phyloP scores from a whole-genome alignment of 2,113 vertebrate genomes.

The Emydocephalus ijimae region DNA sequence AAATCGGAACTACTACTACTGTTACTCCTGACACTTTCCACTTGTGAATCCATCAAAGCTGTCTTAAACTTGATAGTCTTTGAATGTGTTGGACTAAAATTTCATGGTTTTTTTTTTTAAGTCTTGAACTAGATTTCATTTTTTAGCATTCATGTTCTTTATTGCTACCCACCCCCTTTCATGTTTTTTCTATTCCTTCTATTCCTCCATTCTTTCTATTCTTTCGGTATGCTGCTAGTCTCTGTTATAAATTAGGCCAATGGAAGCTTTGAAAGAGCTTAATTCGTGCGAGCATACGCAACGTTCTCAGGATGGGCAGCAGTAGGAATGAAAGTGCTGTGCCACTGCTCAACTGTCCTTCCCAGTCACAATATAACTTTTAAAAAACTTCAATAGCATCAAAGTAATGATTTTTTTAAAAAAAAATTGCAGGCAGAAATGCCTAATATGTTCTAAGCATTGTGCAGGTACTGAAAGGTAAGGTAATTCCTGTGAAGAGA shows the following conservation, averaged over 20 bases:
- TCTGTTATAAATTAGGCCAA: not conserved
- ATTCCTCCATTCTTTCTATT: not conserved
- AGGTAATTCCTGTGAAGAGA: not conserved
- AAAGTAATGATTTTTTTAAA: not conserved
- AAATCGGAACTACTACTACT: not conserved
- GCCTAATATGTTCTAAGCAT: not conserved
- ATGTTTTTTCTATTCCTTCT: not conserved
- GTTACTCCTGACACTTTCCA: not conserved
- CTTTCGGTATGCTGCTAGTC: not conserved
- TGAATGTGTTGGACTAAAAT: not conserved
- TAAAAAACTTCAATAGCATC: not conserved
- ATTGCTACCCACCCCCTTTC: not conserved
- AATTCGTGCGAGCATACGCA: not conserved
- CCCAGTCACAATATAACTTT: not conserved
- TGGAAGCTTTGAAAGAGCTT: not conserved
- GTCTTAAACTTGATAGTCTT: not conserved
- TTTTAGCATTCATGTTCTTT: not conserved
- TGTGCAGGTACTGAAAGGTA: not conserved
- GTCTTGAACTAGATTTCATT: not conserved
- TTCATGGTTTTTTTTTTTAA: not conserved
- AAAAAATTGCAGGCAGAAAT: not conserved
- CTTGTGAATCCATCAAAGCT: not conserved
- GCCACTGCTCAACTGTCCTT: not conserved
- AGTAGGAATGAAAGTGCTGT: not conserved
- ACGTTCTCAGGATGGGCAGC: not conserved